Evolutionary conservation across 1,140 invertebrate species (phyloP), one percentile per base, ranked within the genome.

Genomic region (Saccostrea echinata): DNA sequence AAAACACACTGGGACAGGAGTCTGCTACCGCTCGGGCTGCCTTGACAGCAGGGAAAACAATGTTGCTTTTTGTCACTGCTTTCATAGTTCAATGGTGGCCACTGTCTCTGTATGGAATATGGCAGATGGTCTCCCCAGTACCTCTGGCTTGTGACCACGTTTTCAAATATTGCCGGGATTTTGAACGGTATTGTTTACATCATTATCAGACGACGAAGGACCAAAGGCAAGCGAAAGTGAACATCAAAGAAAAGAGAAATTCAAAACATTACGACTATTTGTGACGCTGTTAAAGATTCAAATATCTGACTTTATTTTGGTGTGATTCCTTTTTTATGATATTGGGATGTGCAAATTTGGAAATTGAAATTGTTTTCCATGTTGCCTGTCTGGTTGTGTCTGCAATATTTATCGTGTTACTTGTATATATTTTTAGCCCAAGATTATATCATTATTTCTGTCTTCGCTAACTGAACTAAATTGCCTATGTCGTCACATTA

Each of bases 81-180:
- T 88, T 88, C 64, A 76, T 88, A 16, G 30, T 76, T 9, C 86
- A 88, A 30, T 88, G 86, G 86, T 88, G 86, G 86, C 61, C 86
- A 1, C 52, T 88, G 86, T 61, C 82, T 11, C 43, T 88, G 21
- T 88, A 88, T 18, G 86, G 86, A 35, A 57, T 84, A 3, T 88
- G 86, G 86, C 86, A 88, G 30, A 13, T 88, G 12, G 16, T 88
- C 4, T 55, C 82, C 13, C 35, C 35, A 18, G 68, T 89, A 18
- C 85, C 88, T 51, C 81, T 55, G 52, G 16, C 86, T 89, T 80
- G 85, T 89, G 33, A 89, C 85, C 18, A 86, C 85, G 1, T 89
- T 89, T 80, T 86, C 85, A 24, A 89, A 89, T 18, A 12, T 86
- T 57, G 88, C 85, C 18, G 88, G 88, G 0, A 80, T 89, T 35